These are phyloP conservation scores for Nomada goodeniana DNA, from an alignment of 2,888 invertebrate genomes.

Conservation along the genomic window DNA sequence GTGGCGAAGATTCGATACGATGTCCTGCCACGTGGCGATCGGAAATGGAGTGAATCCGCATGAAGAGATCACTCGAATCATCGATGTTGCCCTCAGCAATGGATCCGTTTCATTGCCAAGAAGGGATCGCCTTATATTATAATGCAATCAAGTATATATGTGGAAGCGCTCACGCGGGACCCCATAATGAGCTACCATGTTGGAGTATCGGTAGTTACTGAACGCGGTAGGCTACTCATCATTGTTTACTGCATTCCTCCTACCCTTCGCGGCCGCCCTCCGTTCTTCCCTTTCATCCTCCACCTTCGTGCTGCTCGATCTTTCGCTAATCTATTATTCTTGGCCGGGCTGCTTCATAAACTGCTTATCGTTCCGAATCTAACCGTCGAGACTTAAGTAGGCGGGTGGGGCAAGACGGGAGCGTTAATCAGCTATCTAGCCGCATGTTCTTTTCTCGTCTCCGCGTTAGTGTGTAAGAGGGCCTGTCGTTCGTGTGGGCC, in stretches of 20 bases:
- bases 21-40: not conserved
- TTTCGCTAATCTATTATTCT: conserved; percentile 81
- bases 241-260: conserved; percentile 76
- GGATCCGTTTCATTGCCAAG: conserved; percentile 60
- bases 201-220: conserved; percentile 74
- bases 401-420: conserved; percentile 76
- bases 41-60: not conserved
- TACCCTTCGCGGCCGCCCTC: conserved; percentile 53
- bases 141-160: conserved; percentile 80
- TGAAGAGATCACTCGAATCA: not conserved
- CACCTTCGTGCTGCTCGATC: conserved; percentile 38
- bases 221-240: conserved; percentile 77
- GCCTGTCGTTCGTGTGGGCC: conserved; percentile 4
- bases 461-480: no score
- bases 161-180: conserved; percentile 79
- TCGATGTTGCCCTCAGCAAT: conserved; percentile 20
- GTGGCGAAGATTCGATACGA: conserved; percentile 15
- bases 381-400: conserved; percentile 68
- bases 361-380: conserved; percentile 78
- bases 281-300: conserved; percentile 32
- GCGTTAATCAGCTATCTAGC: conserved; percentile 78
- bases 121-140: conserved; percentile 76
- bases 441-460: conserved; percentile 31
- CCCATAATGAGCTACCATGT: conserved; percentile 82
- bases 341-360: conserved; percentile 79